Evolutionary conservation across 2,113 vertebrate genomes (phyloP), one percentile per base, ranked within the genome.

Genomic region (Cryptoleucopteryx plumbea): DNA sequence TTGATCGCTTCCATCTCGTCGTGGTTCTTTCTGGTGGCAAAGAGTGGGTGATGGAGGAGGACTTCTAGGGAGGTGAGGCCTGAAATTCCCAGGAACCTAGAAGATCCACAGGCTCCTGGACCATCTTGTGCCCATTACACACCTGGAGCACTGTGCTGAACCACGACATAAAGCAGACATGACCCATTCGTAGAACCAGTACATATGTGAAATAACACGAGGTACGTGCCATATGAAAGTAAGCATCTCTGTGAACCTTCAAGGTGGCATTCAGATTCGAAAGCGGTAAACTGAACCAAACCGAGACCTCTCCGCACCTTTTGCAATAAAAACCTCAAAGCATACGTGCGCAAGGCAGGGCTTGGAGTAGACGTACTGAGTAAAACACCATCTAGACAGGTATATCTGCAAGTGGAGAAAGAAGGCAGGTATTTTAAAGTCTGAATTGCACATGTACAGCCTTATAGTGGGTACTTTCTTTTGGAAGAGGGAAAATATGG

Each of bases 391-490:
- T 18, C 22, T 58, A 79, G 47, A 31, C 27, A 68, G 36, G 10
- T 59, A 15, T 56, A 6, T 68, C 53, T 84, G 40, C 53, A 74
- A 63, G 38, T 16, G 23, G 32, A 56, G 61, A 68, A 93, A 59
- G 32, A 79, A 38, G 0, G 0, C 0, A 1, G 4, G 3, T 68
- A 19, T 77, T 80, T 81, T 83, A 23, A 79, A 67, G 27, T 38
- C 83, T 81, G 43, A 86, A 22, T 27, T 67, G 26, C 32, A 36
- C 7, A 1, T 13, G 32, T 72, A 38, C 38, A 74, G 34, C 8
- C 1, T 62, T 47, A 31, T 1, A 58, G 52, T 19, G 45, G 23
- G 26, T 10, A 58, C 17, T 59, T 77, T 38, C 9, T 75, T 86
- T 59, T 66, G 17, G 14, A 86, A 81, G 61, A 79, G 15, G 23